These are phyloP conservation scores for Vanessa atalanta DNA, from an alignment of 1,140 invertebrate genomes.

Conservation along the genomic window DNA sequence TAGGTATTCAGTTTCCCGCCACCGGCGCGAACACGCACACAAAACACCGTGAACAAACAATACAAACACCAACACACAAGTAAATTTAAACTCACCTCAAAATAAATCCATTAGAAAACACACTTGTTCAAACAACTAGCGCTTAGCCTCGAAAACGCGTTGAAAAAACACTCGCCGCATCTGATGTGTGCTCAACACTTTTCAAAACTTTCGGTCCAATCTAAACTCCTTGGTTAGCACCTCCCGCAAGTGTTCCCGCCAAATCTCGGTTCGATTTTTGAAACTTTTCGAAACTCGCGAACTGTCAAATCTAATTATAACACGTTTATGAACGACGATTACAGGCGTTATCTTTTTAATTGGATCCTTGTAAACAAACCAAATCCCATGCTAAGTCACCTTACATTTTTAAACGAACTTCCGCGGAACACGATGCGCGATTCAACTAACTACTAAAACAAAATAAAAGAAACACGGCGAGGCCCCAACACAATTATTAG, in stretches of 20 bases:
- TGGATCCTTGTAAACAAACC: constrained; percentile 1
- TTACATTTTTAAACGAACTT: constrained; percentile 43
- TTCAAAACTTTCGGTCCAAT: constrained; percentile 76
- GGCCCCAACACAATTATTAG: constrained; percentile 76
- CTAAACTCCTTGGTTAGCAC: constrained; percentile 56
- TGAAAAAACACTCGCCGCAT: constrained; percentile 78
- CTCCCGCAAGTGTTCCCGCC: constrained; percentile 58
- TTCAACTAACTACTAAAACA: constrained; percentile 64
- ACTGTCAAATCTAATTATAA: constrained; percentile 3
- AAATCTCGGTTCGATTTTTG: constrained; percentile 41
- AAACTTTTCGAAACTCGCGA: constrained; percentile 39
- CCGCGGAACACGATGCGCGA: constrained; percentile 62
- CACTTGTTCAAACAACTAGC: constrained; percentile 81
- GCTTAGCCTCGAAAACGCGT: constrained; percentile 80
- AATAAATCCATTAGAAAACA: constrained; percentile 82
- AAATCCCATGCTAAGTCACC: neutral
- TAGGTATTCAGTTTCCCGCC: constrained; percentile 80
- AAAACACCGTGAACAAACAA: constrained; percentile 78
- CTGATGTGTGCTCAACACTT: constrained; percentile 75
- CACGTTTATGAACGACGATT: constrained; percentile 17
- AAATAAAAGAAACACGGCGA: constrained; percentile 70
- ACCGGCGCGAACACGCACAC: constrained; percentile 77
- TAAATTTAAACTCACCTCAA: constrained; percentile 81
- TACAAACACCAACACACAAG: constrained; percentile 77
- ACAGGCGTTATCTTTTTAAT: constrained; percentile 18